These are phyloP conservation scores for Brachystomella parvula DNA, from an alignment of 1,140 invertebrate genomes.

Conservation along the genomic window DNA sequence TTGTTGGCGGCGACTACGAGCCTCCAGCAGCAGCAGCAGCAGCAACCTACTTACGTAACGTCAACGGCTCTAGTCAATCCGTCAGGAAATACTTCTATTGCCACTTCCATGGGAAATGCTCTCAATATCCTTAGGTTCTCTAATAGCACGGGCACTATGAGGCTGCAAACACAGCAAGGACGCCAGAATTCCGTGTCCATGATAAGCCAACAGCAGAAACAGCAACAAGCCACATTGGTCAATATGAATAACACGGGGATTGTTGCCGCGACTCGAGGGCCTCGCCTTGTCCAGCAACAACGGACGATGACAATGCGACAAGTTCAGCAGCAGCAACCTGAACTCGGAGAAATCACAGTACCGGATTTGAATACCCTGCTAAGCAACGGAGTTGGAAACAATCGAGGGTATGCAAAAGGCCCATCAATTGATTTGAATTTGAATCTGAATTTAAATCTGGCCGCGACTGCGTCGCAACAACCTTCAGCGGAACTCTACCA, in stretches of 20 bases:
- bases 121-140: slow-evolving; percentile 8
- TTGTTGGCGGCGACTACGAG: slow-evolving; percentile 18
- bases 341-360: slow-evolving; percentile 17
- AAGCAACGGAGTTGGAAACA: not conserved
- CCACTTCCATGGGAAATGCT: not conserved
- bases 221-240: not conserved
- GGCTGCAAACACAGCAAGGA: slow-evolving; percentile 2
- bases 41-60: not conserved
- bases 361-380: slow-evolving; percentile 27
- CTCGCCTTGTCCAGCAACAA: not conserved
- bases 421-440: slow-evolving; percentile 30
- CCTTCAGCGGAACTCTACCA: not conserved
- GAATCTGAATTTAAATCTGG: slow-evolving; percentile 28
- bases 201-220: not conserved
- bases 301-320: slow-evolving; percentile 7
- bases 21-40: slow-evolving; percentile 22
- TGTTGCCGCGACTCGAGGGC: not conserved
- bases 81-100: not conserved
- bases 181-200: slow-evolving; percentile 4
- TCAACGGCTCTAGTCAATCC: not conserved
- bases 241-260: slow-evolving; percentile 11
- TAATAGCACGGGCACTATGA: slow-evolving; percentile 4
- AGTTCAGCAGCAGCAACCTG: slow-evolving; percentile 7
- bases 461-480: not conserved
- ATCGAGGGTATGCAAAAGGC: not conserved